These are phyloP conservation scores for Hyles euphorbiae DNA, from an alignment of 1,140 invertebrate species.

Conservation along the genomic window DNA sequence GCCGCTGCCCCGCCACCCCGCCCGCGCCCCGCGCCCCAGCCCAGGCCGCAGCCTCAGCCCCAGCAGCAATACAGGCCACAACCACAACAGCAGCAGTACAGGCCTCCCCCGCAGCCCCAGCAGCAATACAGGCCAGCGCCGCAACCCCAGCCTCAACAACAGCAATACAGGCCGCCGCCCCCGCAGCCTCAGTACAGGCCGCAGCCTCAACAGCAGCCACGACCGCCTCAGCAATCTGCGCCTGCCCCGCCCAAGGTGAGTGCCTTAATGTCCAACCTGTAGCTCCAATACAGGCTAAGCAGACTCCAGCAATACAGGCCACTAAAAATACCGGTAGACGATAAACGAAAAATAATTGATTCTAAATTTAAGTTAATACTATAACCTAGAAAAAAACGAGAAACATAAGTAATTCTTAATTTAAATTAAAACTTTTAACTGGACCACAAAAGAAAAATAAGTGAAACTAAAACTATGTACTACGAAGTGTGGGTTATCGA, in stretches of 20 bases:
- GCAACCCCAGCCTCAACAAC: slow-evolving; percentile 4
- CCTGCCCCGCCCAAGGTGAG: slow-evolving; percentile 54
- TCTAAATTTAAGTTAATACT: too few species aligned
- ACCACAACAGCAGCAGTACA: slow-evolving; percentile 12
- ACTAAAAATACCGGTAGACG: too few species aligned
- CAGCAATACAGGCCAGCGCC: slow-evolving; percentile 17
- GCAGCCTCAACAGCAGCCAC: slow-evolving; percentile 21
- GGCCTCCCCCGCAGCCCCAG: slow-evolving; percentile 26
- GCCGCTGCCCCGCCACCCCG: slow-evolving; percentile 31
- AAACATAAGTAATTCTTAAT: too few species aligned
- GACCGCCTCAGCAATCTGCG: slow-evolving; percentile 31
- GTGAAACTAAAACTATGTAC: too few species aligned
- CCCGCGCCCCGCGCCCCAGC: slow-evolving; percentile 28
- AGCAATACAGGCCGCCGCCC: slow-evolving; percentile 24
- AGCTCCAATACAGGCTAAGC: too few species aligned
- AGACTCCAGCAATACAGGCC: too few species aligned
- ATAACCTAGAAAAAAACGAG: too few species aligned
- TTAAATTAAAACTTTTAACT: too few species aligned
- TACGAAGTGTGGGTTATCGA: too few species aligned
- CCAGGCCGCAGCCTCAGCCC: slow-evolving; percentile 17
- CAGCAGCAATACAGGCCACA: slow-evolving; percentile 23
- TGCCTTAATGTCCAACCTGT: not conserved
- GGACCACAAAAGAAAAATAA: too few species aligned
- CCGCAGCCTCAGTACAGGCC: slow-evolving; percentile 11
- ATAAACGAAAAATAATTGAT: too few species aligned